Conservation (phyloP, 2,888 invertebrate species). For the Chloroclystis v-ata region DNA sequence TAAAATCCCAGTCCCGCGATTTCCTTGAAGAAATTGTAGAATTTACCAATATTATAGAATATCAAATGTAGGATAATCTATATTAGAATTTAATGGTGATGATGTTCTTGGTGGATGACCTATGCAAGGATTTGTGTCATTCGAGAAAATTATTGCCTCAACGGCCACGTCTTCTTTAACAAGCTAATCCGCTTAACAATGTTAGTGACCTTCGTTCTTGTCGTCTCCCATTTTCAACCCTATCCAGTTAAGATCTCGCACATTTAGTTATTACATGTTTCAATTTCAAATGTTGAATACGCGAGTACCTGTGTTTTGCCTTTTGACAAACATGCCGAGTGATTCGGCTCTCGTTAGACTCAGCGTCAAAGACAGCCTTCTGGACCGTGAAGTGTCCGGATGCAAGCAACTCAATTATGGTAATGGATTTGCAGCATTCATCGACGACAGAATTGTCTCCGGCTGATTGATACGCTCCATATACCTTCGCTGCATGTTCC, state of each 20-base stretch:
- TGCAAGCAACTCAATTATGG: conserved; percentile 71
- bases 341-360: conserved; percentile 62
- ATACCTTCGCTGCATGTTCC: conserved; percentile 37
- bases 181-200: no score
- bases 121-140: no score
- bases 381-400: conserved; percentile 63
- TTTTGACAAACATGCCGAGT: conserved; percentile 65
- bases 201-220: no score
- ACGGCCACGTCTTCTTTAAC: no score
- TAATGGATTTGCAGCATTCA: conserved; percentile 65
- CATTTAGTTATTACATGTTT: neutral
- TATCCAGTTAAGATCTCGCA: neutral
- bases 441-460: conserved; percentile 51
- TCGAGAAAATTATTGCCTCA: no score
- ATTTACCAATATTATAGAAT: no score
- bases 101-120: no score
- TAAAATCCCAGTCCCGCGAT: conserved; percentile 35
- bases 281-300: no score
- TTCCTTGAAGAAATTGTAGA: neutral
- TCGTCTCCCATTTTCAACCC: no score
- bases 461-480: conserved; percentile 52
- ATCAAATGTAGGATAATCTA: no score
- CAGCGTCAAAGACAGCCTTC: conserved; percentile 67
- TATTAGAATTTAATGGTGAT: no score
- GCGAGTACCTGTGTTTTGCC: conserved; percentile 9